These are phyloP conservation scores for Metalampra italica DNA, from an alignment of 2,888 invertebrate species.

Conservation along the genomic window DNA sequence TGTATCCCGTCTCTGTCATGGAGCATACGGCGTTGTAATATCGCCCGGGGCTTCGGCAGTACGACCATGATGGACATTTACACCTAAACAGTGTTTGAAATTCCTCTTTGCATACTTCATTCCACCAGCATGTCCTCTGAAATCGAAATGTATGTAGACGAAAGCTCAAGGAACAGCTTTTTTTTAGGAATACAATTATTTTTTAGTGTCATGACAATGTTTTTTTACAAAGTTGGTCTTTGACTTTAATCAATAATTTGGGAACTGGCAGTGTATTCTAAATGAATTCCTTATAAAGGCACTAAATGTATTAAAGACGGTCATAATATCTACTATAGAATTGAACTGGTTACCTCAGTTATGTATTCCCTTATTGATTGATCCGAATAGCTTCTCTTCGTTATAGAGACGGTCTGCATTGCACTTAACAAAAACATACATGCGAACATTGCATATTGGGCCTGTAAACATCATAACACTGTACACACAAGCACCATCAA, in stretches of 20 bases:
- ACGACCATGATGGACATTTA: slow-evolving; percentile 93
- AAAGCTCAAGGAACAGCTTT: neutral
- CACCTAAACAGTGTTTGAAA: slow-evolving; percentile 92
- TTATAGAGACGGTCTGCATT: slow-evolving; percentile 57
- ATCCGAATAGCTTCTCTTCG: slow-evolving; percentile 87
- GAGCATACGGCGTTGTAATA: slow-evolving; percentile 95
- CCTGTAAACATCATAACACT: slow-evolving; percentile 33
- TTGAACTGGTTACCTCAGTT: slow-evolving; percentile 87
- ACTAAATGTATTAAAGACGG: neutral
- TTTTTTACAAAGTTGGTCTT: no score
- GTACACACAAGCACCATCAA: slow-evolving; percentile 27
- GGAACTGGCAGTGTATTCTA: neutral
- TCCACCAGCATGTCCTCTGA: slow-evolving; percentile 95
- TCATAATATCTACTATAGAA: no score
- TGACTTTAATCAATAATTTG: no score
- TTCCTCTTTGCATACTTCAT: slow-evolving; percentile 95
- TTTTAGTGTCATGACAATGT: no score
- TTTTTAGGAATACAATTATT: no score
- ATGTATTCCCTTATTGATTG: slow-evolving; percentile 89
- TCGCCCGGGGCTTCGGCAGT: slow-evolving; percentile 90
- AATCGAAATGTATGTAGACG: slow-evolving; percentile 23
- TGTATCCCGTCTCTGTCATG: slow-evolving; percentile 93
- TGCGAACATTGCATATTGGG: slow-evolving; percentile 55
- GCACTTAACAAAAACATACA: slow-evolving; percentile 54
- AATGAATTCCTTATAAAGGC: neutral